phyloP scores from a whole-genome alignment of 2,797 vertebrate genomes.

The Momotus momota region DNA sequence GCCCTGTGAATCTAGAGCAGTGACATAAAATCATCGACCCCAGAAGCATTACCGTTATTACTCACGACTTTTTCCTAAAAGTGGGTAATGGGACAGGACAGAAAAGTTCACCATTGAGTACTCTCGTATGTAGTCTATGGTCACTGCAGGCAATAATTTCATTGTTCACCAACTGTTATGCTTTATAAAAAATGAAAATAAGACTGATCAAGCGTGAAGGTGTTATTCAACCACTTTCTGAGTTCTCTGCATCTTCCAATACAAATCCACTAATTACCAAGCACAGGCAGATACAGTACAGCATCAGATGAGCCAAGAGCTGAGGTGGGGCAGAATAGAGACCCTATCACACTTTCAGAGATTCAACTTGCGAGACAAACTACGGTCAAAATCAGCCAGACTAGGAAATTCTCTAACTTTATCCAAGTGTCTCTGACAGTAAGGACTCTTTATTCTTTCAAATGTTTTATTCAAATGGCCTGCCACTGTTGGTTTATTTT shows the following conservation, averaged over 20 bases:
- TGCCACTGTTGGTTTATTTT: background rate
- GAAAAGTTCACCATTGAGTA: background rate
- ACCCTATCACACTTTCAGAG: rapidly evolving
- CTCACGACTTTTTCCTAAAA: background rate
- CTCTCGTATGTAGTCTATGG: background rate
- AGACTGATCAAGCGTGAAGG: background rate
- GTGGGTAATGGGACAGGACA: background rate
- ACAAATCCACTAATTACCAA: background rate
- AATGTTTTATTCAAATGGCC: background rate
- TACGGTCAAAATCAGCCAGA: background rate
- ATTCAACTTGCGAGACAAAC: background rate
- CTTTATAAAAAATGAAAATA: background rate
- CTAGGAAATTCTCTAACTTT: background rate
- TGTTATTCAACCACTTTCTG: background rate
- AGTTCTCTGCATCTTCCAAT: background rate
- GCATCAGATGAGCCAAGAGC: background rate
- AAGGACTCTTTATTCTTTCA: background rate
- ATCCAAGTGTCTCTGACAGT: background rate
- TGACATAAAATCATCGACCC: constrained; percentile 2
- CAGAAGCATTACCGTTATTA: background rate
- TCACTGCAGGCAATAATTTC: background rate
- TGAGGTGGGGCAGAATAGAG: background rate
- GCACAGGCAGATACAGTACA: background rate
- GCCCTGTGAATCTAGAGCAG: constrained; percentile 8
- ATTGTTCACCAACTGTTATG: background rate